Conservation (phyloP, 2,113 vertebrate genomes). For the Natator depressus region DNA sequence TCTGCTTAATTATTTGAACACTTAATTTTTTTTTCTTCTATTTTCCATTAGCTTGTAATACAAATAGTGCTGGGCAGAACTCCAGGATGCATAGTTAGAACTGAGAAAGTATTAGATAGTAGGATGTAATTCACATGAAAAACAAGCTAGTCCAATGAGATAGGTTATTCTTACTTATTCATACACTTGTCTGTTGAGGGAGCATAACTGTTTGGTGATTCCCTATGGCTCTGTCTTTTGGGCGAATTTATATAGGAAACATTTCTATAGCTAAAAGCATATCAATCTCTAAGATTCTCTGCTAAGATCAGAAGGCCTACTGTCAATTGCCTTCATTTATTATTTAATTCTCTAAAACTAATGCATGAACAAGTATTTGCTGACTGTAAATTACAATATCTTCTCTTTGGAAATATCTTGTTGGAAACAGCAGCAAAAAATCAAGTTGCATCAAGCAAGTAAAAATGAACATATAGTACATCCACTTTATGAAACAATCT, state of each 20-base stretch:
- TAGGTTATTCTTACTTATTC: conserved; percentile 69
- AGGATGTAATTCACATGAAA: conserved; percentile 68
- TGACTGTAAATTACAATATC: not conserved
- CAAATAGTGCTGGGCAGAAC: conserved; percentile 64
- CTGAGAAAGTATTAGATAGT: conserved; percentile 64
- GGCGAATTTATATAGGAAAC: conserved; percentile 15
- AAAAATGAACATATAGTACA: not conserved
- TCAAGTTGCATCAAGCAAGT: not conserved
- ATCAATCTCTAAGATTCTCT: conserved; percentile 24
- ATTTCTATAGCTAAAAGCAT: not conserved
- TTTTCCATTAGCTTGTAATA: conserved; percentile 69
- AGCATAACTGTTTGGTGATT: conserved; percentile 64
- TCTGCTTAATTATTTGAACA: conserved; percentile 70
- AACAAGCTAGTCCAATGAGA: conserved; percentile 48
- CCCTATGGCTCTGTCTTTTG: conserved; percentile 17
- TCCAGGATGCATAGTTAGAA: conserved; percentile 69
- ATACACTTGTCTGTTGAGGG: conserved; percentile 52
- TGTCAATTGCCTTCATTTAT: conserved; percentile 4
- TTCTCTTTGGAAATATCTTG: not conserved
- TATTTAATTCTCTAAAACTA: conserved; percentile 18
- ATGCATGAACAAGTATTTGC: not conserved
- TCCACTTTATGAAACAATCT: not conserved
- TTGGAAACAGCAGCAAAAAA: conserved; percentile 16
- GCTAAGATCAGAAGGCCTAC: conserved; percentile 27
- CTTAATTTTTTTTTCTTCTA: conserved; percentile 60